These are phyloP conservation scores for Galeopsomyia nigrocyanea DNA, from an alignment of 2,888 invertebrate species.

Conservation along the genomic window DNA sequence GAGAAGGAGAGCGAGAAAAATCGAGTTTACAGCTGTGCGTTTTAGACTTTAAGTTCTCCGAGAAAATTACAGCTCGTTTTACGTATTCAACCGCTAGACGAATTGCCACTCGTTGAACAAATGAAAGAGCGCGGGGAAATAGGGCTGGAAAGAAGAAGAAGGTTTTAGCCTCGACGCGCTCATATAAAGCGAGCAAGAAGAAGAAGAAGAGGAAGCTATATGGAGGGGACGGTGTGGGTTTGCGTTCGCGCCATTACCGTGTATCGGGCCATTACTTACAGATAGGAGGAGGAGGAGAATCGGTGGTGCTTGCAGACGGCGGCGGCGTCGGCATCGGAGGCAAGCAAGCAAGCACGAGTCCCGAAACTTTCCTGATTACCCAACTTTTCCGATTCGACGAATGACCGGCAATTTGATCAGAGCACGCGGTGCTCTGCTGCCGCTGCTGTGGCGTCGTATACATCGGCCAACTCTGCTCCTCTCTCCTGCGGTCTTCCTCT, in stretches of 20 bases:
- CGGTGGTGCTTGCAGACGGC: constrained; percentile 32
- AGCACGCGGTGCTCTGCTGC: constrained; percentile 1
- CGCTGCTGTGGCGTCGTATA: background rate
- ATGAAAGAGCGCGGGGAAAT: constrained; percentile 12
- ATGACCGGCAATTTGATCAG: constrained; percentile 61
- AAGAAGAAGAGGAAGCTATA: too few species aligned
- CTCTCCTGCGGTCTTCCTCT: background rate
- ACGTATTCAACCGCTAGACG: constrained; percentile 23
- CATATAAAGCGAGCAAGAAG: constrained; percentile 16
- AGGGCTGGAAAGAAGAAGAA: background rate
- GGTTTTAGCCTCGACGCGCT: constrained; percentile 27
- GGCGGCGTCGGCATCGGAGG: constrained; percentile 1
- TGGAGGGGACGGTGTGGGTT: background rate
- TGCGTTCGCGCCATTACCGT: constrained; percentile 55
- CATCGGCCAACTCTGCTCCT: background rate
- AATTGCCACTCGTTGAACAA: constrained; percentile 48
- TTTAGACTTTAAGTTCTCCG: too few species aligned
- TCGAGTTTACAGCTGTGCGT: too few species aligned
- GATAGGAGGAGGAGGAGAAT: constrained; percentile 43
- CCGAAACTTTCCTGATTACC: constrained; percentile 63
- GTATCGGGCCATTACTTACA: constrained; percentile 60
- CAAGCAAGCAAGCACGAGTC: constrained; percentile 17
- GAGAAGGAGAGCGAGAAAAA: background rate
- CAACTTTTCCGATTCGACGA: constrained; percentile 63
- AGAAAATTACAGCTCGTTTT: background rate